These are phyloP conservation scores for Drosophila tsacasi DNA, from an alignment of 1,140 invertebrate genomes.

Conservation along the genomic window DNA sequence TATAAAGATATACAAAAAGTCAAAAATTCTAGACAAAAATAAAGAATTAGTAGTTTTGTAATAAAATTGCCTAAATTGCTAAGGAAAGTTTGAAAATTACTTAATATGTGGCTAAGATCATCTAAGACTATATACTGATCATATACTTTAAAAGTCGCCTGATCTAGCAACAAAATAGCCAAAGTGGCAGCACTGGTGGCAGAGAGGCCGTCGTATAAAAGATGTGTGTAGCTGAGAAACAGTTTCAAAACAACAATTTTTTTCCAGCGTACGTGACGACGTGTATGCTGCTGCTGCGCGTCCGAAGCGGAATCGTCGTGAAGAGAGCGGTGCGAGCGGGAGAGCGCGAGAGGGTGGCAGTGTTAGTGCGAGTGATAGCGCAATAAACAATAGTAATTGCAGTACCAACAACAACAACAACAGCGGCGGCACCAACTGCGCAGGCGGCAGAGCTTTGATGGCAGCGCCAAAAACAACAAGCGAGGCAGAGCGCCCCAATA, in stretches of 20 bases:
- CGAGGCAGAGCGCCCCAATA: slow-evolving; percentile 45
- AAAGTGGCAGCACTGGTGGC: not conserved
- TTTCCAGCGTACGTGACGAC: slow-evolving; percentile 50
- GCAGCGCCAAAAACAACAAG: slow-evolving; percentile 63
- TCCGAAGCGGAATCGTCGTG: slow-evolving; percentile 17
- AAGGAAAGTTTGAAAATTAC: not conserved
- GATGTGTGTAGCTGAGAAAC: slow-evolving; percentile 7
- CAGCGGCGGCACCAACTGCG: not conserved
- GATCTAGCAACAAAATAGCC: not conserved
- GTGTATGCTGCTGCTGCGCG: slow-evolving; percentile 33
- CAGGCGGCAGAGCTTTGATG: slow-evolving; percentile 52
- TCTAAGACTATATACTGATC: not conserved
- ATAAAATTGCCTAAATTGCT: not conserved
- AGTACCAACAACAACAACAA: not conserved
- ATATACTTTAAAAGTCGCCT: too few relatives aligned
- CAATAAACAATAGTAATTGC: slow-evolving; percentile 18
- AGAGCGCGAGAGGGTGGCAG: slow-evolving; percentile 4
- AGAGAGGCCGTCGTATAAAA: slow-evolving; percentile 33
- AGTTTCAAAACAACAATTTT: slow-evolving; percentile 14
- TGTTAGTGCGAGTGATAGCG: slow-evolving; percentile 28
- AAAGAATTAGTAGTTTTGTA: not conserved
- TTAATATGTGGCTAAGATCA: not conserved
- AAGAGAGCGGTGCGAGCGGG: slow-evolving; percentile 9
- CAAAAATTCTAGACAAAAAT: not conserved
- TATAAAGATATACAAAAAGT: not conserved